Evolutionary conservation across 2,797 vertebrate species (phyloP), one percentile per base, ranked within the genome.

Genomic region (Borostomias antarcticus): DNA sequence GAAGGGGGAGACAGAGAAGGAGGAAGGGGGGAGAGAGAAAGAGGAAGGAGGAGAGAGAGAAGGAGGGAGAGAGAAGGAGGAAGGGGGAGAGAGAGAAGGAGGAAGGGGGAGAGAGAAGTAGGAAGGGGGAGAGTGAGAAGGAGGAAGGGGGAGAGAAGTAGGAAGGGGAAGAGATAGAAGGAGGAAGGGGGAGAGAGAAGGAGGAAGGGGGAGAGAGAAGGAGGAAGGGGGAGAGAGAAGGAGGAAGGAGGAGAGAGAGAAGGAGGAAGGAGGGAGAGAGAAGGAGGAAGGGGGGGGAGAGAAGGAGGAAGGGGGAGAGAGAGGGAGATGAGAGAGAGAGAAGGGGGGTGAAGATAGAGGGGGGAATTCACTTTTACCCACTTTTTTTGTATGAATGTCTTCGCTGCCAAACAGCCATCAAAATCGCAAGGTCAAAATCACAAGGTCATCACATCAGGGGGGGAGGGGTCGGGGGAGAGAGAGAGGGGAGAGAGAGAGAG

Each of bases 241-340:
- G 26, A 30, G 26, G 15, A 57, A 5, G 29, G 54, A 47, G 23
- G 43, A 2, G 29, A 35, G 45, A n/a, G 15, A 23, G 43, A 21
- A 5, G 23, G 2, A 26, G 40, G 0, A 43, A 5, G 15, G 4
- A n/a, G n/a, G n/a, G n/a, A n/a, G n/a, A 35, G 32, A 37, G 50
- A 21, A 9, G 13, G 4, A 2, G 13, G 25, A 8, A 11, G 28
- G 43, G 9, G 11, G n/a, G n/a, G 13, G 32, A n/a, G n/a, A n/a
- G n/a, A n/a, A 29, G 35, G 53, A 70, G 73, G 33, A 64, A 32
- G 62, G 3, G 4, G 17, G 13, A 15, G 40, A 17, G 40, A 11
- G 21, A 23, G 9, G 57, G 48, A 21, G 17, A 29, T 47, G 61
- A 64, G 43, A 50, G 66, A 29, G 35, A 53, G 69, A 72, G 33